Evolutionary conservation across 2,113 vertebrate species (phyloP), one percentile per base, ranked within the genome.

Genomic region (Noturus placidus): DNA sequence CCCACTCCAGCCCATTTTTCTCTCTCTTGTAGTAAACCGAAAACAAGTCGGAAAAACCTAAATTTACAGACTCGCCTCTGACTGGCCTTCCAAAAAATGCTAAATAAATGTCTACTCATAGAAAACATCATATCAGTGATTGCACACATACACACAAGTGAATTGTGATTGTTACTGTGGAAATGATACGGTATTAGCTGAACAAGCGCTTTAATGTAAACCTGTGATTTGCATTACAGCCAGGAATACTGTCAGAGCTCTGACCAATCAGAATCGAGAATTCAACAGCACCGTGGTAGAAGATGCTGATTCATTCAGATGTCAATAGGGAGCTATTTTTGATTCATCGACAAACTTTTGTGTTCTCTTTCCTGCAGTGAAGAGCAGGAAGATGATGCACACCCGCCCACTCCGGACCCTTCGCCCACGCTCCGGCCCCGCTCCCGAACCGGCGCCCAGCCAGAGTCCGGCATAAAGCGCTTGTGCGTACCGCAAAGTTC

Each of bases 381-480:
- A 59, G 98, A 99, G 90, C 91, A 93, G 17, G 98, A 98, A 87
- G 97, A 99, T 54, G 97, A 99, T 83, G 93, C 81, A 0, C 93
- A 91, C 14, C 90, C 95, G 52, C 92, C 95, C 7, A 94, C 94
- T 63, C 92, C 96, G 7, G 94, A 95, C 10, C 94, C 94, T 5
- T 93, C 95, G 0, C 95, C 96, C 1, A 91, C 96, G 1, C 92
- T 93, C 83, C 91, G 92, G 87, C 86, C 84, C 46, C 95, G 93
- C 79, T 92, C 95, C 0, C 96, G 95, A 30, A 93, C 94, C 5
- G 91, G 96, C 85, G 92, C 95, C 11, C 97, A 97, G 92, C 97
- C 97, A 0, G 98, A 99, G 91, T 99, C 98, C 0, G 97, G 98
- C 91, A 99, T 99, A 95, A 99, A 97, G 93, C 94, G 97, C 90